Base-by-base conservation (phyloP, 2,888 invertebrate species). In the Elgonia sp. region DNA sequence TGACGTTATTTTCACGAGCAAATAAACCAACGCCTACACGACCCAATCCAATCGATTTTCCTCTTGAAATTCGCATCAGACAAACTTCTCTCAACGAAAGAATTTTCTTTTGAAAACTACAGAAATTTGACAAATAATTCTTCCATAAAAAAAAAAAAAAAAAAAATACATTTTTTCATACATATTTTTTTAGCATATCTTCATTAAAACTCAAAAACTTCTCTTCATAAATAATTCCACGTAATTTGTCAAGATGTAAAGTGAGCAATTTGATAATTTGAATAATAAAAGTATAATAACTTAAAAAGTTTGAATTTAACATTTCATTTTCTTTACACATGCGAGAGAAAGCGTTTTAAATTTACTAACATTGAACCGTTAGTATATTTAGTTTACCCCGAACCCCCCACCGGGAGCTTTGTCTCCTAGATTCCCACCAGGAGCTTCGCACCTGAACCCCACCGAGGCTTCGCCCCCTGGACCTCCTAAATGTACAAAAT, bases 1-100 rank as follows among this genome's bases (percentile, higher is more conserved):
- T 69, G 81, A 80, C 87, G 91, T 91, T 93, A 93, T 92, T 93
- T 93, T 91, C 91, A 91, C 91, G 90, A 90, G 91, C 91, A 91
- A 93, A 92, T 92, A 92, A 92, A 92, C 91, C 90, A 84, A 88
- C 91, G 91, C 91, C 90, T 90, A 88, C 90, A 70, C 77, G 55
- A 18, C 40, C 75, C 18, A 53, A 69, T 79, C 21, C 57, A 62
- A 81, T 82, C 69, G 46, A 62, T 75, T 70, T 84, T 84, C 62
- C 65, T 77, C 55, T 76, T 53, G 37, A 76, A 82, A 82, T 73
- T 82, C 55, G 37, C 21, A 39, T 14, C 10, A 12, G 53, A n/a
- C 40, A 21, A 18, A 69, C 57, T 50, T 72, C 12, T 42, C 0
- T 42, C 16, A 7, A 14, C 46, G 46, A 37, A 29, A 50, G 18